Evolutionary conservation across 2,888 invertebrate genomes (phyloP), one percentile per base, ranked within the genome.

Genomic region (Apoda limacodes): DNA sequence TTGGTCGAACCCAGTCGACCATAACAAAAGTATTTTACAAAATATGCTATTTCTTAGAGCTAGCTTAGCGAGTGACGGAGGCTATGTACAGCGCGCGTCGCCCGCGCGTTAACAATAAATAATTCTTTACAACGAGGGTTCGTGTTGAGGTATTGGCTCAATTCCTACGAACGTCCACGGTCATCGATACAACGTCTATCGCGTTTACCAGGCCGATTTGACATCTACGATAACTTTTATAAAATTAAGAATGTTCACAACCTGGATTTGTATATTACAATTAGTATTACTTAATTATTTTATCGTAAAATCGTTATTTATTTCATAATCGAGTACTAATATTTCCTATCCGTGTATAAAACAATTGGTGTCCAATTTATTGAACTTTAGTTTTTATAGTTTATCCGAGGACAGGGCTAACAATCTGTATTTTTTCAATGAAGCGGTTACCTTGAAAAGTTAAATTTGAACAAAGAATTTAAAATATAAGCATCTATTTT

Each of bases 1-100:
- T n/a, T n/a, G n/a, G 75, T 64, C 76, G 78, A 80, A 54, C 68
- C 63, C 71, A 58, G 71, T 72, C 78, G 75, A 71, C 78, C 63
- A 67, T 75, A 80, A 78, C 76, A 78, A 78, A 76, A 72, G 66
- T 70, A 71, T 60, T 72, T 63, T 72, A 72, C 70, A 72, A 55
- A n/a, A 63, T 64, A 68, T 71, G 65, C 71, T 72, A 72, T 60
- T 46, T 53, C 70, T 72, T 74, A 74, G 35, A 55, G 44, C 68
- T 75, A 72, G 52, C 49, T 54, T 71, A 71, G 68, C 74, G 5
- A 55, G 57, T 63, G 69, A 63, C 61, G 64, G 64, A 63, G 62
- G 60, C 52, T 58, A 52, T 52, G 50, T 48, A 57, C 42, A 38
- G 43, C 40, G 43, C 48, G 43, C 46, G 43, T 33, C 38, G 43